Evolutionary conservation across 1,140 invertebrate genomes (phyloP), one percentile per base, ranked within the genome.

Genomic region (Hormaphis cornu): DNA sequence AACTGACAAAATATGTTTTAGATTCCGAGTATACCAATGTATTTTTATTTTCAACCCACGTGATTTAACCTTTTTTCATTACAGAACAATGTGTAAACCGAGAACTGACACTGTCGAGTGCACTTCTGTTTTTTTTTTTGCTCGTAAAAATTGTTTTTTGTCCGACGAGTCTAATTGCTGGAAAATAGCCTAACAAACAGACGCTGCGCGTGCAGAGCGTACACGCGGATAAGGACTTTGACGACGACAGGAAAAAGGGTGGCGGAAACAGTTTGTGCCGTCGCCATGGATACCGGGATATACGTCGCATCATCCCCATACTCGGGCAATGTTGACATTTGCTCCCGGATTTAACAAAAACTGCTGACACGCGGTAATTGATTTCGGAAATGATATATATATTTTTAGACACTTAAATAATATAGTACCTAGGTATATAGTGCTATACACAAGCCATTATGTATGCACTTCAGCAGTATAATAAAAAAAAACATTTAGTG

Each of bases 161-260:
- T 18, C 44, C 28, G 61, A 66, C 61, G 40, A 66, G 61, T 48
- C 61, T 66, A 66, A 66, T 66, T 66, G 61, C 61, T 66, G 61
- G 61, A 66, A 66, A 66, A 66, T 66, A 66, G 61, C 61, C 61
- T 42, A 66, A 66, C 61, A 66, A 66, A 66, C 61, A 30, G 44
- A 66, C 44, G 35, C n/a, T 63, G 48, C 18, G 14, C 48, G 33
- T 56, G 33, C 18, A 30, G 28, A n/a, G 24, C 9, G 42, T 30
- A 59, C 42, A 63, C 40, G 37, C 10, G 59, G 59, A 18, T 28
- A 66, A 30, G 44, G 44, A 66, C 61, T 24, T 22, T 16, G 44
- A 10, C 5, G 26, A 20, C 16, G 10, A n/a, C n/a, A n/a, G 42
- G 18, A 48, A 20, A 30, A 48, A n/a, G 5, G 28, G n/a, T 14